Percentiles rank a stretch among this genome's conserved stretches.
phyloP scores from a whole-genome alignment of 1,140 invertebrate genomes.

The Adelges cooleyi region DNA sequence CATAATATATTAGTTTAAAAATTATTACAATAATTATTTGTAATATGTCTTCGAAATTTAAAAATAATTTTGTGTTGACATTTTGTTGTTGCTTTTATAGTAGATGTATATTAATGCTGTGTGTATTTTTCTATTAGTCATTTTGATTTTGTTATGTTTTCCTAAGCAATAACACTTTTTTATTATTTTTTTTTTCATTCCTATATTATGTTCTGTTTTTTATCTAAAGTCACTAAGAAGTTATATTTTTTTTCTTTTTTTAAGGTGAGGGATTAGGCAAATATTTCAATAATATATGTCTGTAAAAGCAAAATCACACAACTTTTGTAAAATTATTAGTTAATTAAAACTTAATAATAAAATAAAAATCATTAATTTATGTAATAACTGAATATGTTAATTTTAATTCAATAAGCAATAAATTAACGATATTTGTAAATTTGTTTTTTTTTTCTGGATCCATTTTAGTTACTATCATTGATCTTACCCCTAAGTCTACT shows the following conservation, averaged over 20 bases:
- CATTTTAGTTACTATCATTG: no score
- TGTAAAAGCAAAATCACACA: not conserved
- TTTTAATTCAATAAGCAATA: constrained; percentile 25
- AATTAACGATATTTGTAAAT: constrained; percentile 14
- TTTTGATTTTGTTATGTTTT: constrained; percentile 28
- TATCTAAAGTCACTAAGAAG: constrained; percentile 10
- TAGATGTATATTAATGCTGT: constrained; percentile 5
- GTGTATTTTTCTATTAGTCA: constrained; percentile 25
- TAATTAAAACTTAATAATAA: not conserved
- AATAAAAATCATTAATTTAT: constrained; percentile 25
- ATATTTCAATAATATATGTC: constrained; percentile 21
- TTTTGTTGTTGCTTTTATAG: constrained; percentile 27
- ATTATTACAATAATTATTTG: constrained; percentile 12
- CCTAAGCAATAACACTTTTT: constrained; percentile 23
- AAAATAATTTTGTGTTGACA: constrained; percentile 26
- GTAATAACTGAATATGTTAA: constrained; percentile 22
- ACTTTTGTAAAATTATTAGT: constrained; percentile 23
- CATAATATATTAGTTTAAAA: constrained; percentile 23
- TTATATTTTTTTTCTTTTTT: constrained; percentile 8
- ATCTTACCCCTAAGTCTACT: no score
- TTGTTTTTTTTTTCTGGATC: no score
- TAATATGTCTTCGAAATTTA: constrained; percentile 13
- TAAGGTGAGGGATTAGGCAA: constrained; percentile 21
- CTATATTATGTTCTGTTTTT: constrained; percentile 9
- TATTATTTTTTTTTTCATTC: constrained; percentile 20